These are phyloP conservation scores for Physella acuta DNA, from an alignment of 1,140 invertebrate species.

Conservation along the genomic window DNA sequence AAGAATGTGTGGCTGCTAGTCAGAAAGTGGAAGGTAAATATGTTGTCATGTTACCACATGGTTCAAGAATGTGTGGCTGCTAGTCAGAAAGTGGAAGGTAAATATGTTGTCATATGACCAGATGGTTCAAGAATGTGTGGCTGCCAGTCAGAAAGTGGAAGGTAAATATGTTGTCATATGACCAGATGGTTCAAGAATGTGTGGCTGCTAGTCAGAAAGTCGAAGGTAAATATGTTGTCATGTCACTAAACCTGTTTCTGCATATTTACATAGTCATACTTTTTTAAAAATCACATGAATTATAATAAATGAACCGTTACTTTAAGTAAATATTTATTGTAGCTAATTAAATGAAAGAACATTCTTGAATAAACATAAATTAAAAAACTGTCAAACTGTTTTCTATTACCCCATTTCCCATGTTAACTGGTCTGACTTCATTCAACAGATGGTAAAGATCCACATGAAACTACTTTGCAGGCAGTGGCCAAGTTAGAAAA, in stretches of 20 bases:
- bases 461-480: background rate
- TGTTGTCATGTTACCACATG: conserved; percentile 46
- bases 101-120: background rate
- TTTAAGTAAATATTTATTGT: too few species aligned
- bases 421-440: background rate
- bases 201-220: background rate
- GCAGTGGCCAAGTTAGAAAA: background rate
- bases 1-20: conserved; percentile 52
- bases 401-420: background rate
- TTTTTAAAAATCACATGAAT: too few species aligned
- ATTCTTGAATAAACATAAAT: background rate
- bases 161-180: background rate
- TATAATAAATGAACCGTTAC: too few species aligned
- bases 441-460: background rate
- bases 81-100: conserved; percentile 51
- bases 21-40: conserved; percentile 46
- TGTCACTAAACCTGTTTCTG: too few species aligned
- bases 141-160: too few species aligned
- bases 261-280: too few species aligned
- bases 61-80: conserved; percentile 52
- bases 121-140: background rate
- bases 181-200: background rate
- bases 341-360: too few species aligned
- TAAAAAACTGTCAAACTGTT: background rate
- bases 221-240: too few species aligned